Conservation (phyloP, 2,797 vertebrate species). For the Chaunax sp. region DNA sequence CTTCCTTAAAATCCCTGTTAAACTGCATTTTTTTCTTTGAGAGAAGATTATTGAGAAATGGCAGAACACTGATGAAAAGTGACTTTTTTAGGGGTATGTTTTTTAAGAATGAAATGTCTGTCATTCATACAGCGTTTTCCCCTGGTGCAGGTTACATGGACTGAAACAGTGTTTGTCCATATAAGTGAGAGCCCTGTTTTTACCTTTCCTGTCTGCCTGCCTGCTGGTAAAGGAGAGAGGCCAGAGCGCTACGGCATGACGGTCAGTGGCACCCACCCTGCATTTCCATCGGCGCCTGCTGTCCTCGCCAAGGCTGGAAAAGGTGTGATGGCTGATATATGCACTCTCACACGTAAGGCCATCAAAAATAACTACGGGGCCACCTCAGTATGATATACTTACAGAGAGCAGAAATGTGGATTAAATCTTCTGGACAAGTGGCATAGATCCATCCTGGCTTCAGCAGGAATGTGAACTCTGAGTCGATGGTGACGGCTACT, state of each 20-base stretch:
- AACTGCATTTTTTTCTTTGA: slow-evolving; percentile 15
- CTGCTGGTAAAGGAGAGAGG: slow-evolving; percentile 67
- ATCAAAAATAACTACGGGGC: slow-evolving; percentile 55
- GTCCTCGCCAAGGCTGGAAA: slow-evolving; percentile 70
- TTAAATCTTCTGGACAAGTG: slow-evolving; percentile 25
- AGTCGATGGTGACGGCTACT: slow-evolving; percentile 20
- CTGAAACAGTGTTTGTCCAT: slow-evolving; percentile 71
- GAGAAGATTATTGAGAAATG: slow-evolving; percentile 34
- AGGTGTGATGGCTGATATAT: slow-evolving; percentile 90
- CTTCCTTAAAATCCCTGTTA: slow-evolving; percentile 55
- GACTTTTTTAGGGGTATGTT: slow-evolving; percentile 52
- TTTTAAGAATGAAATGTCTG: slow-evolving; percentile 73
- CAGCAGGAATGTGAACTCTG: slow-evolving; percentile 31
- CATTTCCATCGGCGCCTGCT: slow-evolving; percentile 74
- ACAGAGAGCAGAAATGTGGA: slow-evolving; percentile 35
- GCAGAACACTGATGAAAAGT: slow-evolving; percentile 34
- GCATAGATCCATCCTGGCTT: slow-evolving; percentile 24
- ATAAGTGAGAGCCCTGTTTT: slow-evolving; percentile 62
- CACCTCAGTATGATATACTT: slow-evolving; percentile 31
- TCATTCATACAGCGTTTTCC: slow-evolving; percentile 63
- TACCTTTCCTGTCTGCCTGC: slow-evolving; percentile 76
- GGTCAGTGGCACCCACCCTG: slow-evolving; percentile 74
- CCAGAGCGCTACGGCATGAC: slow-evolving; percentile 65
- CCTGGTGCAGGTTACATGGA: slow-evolving; percentile 63
- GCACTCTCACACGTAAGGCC: slow-evolving; percentile 41